A percentile compares a stretch with the other conserved stretches of the same genome.
These are phyloP conservation scores for Oligia strigilis DNA, from an alignment of 2,888 invertebrate species.

Conservation along the genomic window DNA sequence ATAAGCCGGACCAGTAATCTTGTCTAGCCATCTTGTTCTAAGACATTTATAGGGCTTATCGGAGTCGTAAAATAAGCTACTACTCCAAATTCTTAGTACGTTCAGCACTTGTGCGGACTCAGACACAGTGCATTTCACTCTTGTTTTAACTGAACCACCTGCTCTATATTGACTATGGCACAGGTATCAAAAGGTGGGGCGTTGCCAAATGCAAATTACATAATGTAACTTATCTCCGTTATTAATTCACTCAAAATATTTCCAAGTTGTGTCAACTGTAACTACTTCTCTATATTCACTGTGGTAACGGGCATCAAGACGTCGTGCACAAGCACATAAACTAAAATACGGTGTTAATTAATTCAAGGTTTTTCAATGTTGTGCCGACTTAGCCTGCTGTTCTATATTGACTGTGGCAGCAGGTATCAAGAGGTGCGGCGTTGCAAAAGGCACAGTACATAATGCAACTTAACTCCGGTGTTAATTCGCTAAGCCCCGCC, in stretches of 20 bases:
- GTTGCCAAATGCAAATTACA: slow-evolving; percentile 75
- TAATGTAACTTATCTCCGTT: slow-evolving; percentile 82
- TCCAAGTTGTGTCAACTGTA: too few relatives aligned
- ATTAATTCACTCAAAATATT: slow-evolving; percentile 79
- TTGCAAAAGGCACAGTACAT: slow-evolving; percentile 75
- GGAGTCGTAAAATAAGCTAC: too few relatives aligned
- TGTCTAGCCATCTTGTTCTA: not conserved
- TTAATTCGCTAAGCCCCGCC: slow-evolving; percentile 86
- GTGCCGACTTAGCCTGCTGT: slow-evolving; percentile 32
- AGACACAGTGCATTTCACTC: not conserved
- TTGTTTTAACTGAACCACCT: slow-evolving; percentile 31
- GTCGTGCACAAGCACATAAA: slow-evolving; percentile 75
- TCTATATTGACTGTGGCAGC: not conserved
- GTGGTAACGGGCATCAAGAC: slow-evolving; percentile 26
- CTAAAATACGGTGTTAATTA: slow-evolving; percentile 69
- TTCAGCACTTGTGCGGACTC: too few relatives aligned
- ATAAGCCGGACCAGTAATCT: not conserved
- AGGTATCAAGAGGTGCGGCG: slow-evolving; percentile 69
- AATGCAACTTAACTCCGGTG: slow-evolving; percentile 83
- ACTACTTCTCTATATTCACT: slow-evolving; percentile 6
- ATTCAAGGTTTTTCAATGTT: not conserved
- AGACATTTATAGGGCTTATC: too few relatives aligned
- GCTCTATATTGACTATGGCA: not conserved
- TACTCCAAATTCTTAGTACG: not conserved
- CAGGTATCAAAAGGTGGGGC: slow-evolving; percentile 67